These are phyloP conservation scores for Catotricha subobsoleta DNA, from an alignment of 2,888 invertebrate genomes.

Conservation along the genomic window DNA sequence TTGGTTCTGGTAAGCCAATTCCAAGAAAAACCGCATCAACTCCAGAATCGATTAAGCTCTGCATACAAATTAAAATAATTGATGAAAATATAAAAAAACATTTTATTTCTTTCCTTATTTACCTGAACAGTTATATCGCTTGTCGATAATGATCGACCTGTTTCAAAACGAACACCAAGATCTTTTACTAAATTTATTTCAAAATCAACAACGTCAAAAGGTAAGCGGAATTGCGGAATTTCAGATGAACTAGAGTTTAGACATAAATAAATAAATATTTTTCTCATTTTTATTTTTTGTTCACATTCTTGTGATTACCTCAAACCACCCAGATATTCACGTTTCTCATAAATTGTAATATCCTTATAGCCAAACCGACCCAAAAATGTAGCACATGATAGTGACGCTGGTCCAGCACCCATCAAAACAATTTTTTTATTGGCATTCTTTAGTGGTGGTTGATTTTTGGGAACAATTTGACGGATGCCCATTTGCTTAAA, in stretches of 20 bases:
- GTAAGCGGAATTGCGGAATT: slow-evolving; percentile 93
- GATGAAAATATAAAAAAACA: background rate
- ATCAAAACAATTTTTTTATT: slow-evolving; percentile 58
- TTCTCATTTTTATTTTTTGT: slow-evolving; percentile 2
- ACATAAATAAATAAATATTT: background rate
- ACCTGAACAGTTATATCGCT: slow-evolving; percentile 57
- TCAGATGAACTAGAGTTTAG: slow-evolving; percentile 59
- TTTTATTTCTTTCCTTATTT: slow-evolving; percentile 13
- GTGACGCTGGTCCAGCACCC: slow-evolving; percentile 91
- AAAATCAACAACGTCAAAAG: slow-evolving; percentile 79
- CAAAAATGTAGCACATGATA: slow-evolving; percentile 92
- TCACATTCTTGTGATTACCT: slow-evolving; percentile 34
- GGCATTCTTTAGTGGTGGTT: slow-evolving; percentile 29
- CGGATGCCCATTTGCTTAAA: slow-evolving; percentile 88
- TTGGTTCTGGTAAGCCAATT: slow-evolving; percentile 82
- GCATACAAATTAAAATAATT: slow-evolving; percentile 13
- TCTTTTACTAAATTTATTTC: slow-evolving; percentile 83
- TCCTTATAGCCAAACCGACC: slow-evolving; percentile 83
- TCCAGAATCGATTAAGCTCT: slow-evolving; percentile 47
- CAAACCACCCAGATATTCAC: slow-evolving; percentile 72
- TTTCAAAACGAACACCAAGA: slow-evolving; percentile 76
- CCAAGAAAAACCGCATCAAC: slow-evolving; percentile 69
- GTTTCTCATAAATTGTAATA: slow-evolving; percentile 83
- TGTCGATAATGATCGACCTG: slow-evolving; percentile 48
- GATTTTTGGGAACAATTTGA: slow-evolving; percentile 65